phyloP scores from a whole-genome alignment of 2,888 invertebrate species.

The Watsonalla cultraria region DNA sequence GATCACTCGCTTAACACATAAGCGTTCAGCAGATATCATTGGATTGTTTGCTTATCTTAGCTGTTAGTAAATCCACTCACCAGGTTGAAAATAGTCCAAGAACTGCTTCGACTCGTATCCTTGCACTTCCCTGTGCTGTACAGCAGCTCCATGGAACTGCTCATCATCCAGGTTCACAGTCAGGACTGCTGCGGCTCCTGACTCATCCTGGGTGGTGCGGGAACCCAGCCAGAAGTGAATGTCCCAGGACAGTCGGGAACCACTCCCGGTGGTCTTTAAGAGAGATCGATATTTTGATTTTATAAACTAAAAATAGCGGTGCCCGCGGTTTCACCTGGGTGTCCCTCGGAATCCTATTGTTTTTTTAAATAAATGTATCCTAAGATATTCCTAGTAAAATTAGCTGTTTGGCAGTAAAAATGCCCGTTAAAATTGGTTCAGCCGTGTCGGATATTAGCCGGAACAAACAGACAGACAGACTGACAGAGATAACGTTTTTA shows the following conservation, averaged over 20 bases:
- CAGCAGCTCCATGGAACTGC: conserved; percentile 87
- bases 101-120: conserved; percentile 91
- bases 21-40: too few relatives aligned
- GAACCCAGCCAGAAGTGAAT: conserved; percentile 94
- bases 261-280: conserved; percentile 45
- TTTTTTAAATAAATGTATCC: too few relatives aligned
- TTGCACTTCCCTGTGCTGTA: conserved; percentile 93
- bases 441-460: too few relatives aligned
- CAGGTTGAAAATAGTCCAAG: conserved; percentile 86
- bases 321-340: background rate
- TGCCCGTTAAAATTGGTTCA: too few relatives aligned
- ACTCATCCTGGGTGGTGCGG: conserved; percentile 86
- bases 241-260: conserved; percentile 81
- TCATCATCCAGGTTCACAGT: conserved; percentile 90
- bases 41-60: too few relatives aligned
- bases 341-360: background rate
- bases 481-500: too few relatives aligned
- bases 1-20: background rate
- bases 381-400: too few relatives aligned
- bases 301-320: background rate
- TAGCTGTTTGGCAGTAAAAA: too few relatives aligned
- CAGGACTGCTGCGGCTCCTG: conserved; percentile 85
- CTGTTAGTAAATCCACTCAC: conserved; percentile 42
- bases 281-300: conserved; percentile 2
- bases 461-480: too few relatives aligned